phyloP scores from a whole-genome alignment of 2,113 vertebrate species.

The Sterna hirundo region DNA sequence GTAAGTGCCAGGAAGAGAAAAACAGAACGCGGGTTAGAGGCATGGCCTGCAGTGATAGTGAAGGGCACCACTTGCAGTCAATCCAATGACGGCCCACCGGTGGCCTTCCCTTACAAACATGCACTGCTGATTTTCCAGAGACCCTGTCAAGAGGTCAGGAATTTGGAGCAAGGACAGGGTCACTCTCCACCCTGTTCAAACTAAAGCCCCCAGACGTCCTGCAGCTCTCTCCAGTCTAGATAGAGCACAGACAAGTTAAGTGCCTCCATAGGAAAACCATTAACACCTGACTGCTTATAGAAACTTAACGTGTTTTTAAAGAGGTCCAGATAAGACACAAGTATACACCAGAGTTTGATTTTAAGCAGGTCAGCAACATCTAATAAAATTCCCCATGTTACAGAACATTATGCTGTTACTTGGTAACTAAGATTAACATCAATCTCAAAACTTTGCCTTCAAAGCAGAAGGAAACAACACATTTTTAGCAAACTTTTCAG shows the following conservation, averaged over 20 bases:
- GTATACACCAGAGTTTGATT: background rate
- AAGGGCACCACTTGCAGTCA: background rate
- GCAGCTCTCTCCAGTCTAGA: too few species aligned
- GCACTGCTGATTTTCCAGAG: background rate
- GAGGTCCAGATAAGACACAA: background rate
- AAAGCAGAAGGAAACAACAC: background rate
- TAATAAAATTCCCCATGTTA: background rate
- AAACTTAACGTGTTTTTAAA: background rate
- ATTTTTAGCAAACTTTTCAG: background rate
- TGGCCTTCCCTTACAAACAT: background rate
- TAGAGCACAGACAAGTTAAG: background rate
- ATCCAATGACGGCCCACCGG: too few species aligned
- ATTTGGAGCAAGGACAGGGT: background rate
- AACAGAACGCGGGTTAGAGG: background rate
- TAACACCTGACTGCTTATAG: background rate
- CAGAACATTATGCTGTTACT: background rate
- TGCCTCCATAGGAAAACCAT: background rate
- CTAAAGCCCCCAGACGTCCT: background rate
- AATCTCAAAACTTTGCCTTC: background rate
- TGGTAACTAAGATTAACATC: background rate
- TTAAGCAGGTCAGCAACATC: background rate
- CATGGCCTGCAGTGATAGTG: fast-evolving
- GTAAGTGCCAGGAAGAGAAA: background rate
- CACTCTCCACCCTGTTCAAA: background rate
- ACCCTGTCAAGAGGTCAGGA: background rate